Percentiles rank a stretch among this genome's conserved stretches.
These are phyloP conservation scores for Antheraea assamensis DNA, from an alignment of 2,888 invertebrate genomes.

Conservation along the genomic window DNA sequence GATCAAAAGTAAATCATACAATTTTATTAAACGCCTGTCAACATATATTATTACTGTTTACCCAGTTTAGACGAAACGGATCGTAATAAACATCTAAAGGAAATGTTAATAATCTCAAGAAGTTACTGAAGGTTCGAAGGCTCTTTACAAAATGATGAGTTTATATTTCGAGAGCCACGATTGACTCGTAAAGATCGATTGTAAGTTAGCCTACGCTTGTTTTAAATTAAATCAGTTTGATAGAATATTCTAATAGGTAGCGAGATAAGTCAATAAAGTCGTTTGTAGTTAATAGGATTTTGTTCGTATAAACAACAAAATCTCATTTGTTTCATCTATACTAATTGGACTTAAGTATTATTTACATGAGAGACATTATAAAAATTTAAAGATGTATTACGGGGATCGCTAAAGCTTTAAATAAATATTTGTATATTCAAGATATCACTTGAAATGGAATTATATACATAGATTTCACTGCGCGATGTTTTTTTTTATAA, in stretches of 20 bases:
- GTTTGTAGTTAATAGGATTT: slow-evolving; percentile 22
- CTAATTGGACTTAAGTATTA: not conserved
- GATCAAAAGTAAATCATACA: not conserved
- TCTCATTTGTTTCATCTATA: not conserved
- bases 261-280: slow-evolving; percentile 44
- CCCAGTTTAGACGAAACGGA: slow-evolving; percentile 25
- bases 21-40: not conserved
- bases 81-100: slow-evolving; percentile 34
- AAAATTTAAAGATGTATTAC: not conserved
- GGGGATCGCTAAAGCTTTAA: not conserved
- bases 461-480: no score
- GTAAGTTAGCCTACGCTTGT: slow-evolving; percentile 46
- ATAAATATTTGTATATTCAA: no score
- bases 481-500: not conserved
- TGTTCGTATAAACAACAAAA: not conserved
- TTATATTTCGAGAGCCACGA: slow-evolving; percentile 52
- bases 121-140: slow-evolving; percentile 49
- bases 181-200: slow-evolving; percentile 41
- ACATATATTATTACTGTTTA: slow-evolving; percentile 21
- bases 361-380: not conserved
- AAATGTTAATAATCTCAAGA: slow-evolving; percentile 54
- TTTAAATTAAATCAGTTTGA: slow-evolving; percentile 52
- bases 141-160: slow-evolving; percentile 53
- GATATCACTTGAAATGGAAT: no score
- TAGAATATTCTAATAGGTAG: slow-evolving; percentile 40